Base-by-base conservation (phyloP, 2,797 vertebrate species). In the Spondyliosoma cantharus region DNA sequence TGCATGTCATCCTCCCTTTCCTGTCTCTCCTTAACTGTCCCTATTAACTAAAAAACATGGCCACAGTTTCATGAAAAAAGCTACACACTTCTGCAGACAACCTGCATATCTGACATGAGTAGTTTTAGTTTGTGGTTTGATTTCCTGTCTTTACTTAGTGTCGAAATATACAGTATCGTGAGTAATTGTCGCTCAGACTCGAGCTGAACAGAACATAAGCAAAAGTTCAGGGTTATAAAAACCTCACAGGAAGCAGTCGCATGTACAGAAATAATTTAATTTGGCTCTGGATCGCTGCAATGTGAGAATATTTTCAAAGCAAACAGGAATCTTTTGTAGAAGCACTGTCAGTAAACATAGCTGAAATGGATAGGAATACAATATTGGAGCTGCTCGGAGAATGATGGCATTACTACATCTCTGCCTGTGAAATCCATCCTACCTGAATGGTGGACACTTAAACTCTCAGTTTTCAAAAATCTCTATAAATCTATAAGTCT, bases 141-240 rank as follows among this genome's bases (percentile, higher is more conserved):
- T 32, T 32, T 32, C 3, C 32, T 32, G 32, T 32, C 32, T 32
- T 32, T 32, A 32, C 32, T 32, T 7, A 7, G 32, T 32, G 7
- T 7, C 5, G 29, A 29, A 29, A 29, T 32, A 32, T 32, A 32
- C 32, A 32, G 32, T 3, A 32, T 32, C 32, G 3, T 32, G 32
- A 32, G 32, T 32, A 32, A 32, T 32, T 32, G 32, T 32, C 32
- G 6, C 6, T 3, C 6, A 15, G 19, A 66, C 60, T 46, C 15
- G 52, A 53, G 53, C 32, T 54, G 24, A 71, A 42, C 24, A 37
- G 46, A 63, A 74, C 20, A 37, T 5, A 42, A 71, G 67, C 48
- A 27, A 48, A 59, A 19, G 17, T 50, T 60, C 11, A 3, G 5
- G 19, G 43, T 56, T 63, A 7, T n/a, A 20, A 56, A 20, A 42